Conservation (phyloP, 2,888 invertebrate species). For the Parnassius orleans region DNA sequence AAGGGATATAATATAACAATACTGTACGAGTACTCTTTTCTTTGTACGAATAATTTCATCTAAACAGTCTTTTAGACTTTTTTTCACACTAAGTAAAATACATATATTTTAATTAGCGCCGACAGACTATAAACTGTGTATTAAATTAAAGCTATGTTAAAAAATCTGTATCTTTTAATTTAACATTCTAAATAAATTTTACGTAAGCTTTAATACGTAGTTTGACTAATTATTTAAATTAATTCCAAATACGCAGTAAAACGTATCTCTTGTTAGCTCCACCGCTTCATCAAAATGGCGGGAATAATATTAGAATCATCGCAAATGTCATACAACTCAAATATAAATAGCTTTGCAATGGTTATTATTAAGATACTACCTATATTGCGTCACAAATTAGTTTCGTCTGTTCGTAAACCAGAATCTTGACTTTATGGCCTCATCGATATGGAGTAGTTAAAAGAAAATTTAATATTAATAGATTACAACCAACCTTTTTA, state of each 20-base stretch:
- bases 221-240: background rate
- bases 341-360: constrained; percentile 1
- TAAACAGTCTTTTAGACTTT: too few species aligned
- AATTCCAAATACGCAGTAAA: background rate
- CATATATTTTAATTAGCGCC: too few species aligned
- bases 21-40: too few species aligned
- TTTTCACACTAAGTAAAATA: too few species aligned
- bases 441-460: constrained; percentile 3
- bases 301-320: background rate
- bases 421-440: constrained; percentile 1
- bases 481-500: background rate
- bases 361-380: background rate
- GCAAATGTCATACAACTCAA: constrained; percentile 13
- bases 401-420: background rate
- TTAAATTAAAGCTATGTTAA: too few species aligned
- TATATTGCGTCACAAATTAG: constrained; percentile 11
- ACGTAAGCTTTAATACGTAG: background rate
- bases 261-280: too few species aligned
- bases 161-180: too few species aligned
- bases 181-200: too few species aligned
- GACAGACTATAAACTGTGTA: too few species aligned
- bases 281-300: background rate
- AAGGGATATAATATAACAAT: too few species aligned
- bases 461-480: constrained; percentile 12
- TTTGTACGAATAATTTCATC: too few species aligned